Conservation (phyloP, 2,888 invertebrate genomes). For the Oscheius sp. region DNA sequence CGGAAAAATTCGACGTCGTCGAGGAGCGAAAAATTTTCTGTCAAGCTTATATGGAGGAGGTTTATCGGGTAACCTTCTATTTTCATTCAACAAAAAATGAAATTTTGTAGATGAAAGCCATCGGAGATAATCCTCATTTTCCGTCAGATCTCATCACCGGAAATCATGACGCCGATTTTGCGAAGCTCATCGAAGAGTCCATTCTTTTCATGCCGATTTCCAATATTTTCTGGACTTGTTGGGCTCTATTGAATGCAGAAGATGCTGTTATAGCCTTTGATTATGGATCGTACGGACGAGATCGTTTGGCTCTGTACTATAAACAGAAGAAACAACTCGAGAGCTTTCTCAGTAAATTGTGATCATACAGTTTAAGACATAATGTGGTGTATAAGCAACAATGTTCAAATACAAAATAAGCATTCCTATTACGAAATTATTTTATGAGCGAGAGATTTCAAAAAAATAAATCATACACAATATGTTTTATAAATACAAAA, state of each 20-base stretch:
- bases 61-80: constrained; percentile 40
- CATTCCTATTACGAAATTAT: too few relatives aligned
- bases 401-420: background rate
- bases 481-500: too few relatives aligned
- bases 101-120: constrained; percentile 39
- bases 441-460: too few relatives aligned
- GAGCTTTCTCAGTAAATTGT: constrained; percentile 34
- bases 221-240: constrained; percentile 56
- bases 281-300: constrained; percentile 51
- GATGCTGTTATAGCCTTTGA: constrained; percentile 50
- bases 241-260: constrained; percentile 57
- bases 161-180: constrained; percentile 43
- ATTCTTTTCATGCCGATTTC: constrained; percentile 57
- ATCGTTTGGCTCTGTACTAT: constrained; percentile 56
- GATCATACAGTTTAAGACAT: background rate
- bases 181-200: constrained; percentile 44
- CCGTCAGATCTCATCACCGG: constrained; percentile 54
- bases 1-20: constrained; percentile 45
- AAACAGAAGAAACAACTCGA: constrained; percentile 48
- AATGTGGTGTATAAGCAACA: background rate
- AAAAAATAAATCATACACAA: too few relatives aligned
- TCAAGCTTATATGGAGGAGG: constrained; percentile 49
- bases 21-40: constrained; percentile 47
- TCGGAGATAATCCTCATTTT: constrained; percentile 46
- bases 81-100: background rate